phyloP scores from a whole-genome alignment of 2,888 invertebrate genomes.

The Polyommatus icarus region DNA sequence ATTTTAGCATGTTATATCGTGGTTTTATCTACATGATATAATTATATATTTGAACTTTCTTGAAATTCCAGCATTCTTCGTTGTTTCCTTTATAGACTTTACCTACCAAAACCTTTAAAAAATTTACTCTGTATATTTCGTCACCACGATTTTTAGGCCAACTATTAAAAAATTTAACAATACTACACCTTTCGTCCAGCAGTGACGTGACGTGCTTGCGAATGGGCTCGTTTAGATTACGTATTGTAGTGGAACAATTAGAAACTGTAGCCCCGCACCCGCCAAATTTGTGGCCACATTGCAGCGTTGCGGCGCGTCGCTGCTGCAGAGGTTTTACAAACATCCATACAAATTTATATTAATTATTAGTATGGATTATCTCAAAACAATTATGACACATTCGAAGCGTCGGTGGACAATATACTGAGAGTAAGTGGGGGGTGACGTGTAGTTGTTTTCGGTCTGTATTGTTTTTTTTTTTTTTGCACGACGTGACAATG shows the following conservation, averaged over 20 bases:
- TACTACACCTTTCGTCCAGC: neutral
- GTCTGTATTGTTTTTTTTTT: too few species aligned
- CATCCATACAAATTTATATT: too few species aligned
- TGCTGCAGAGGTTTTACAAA: neutral
- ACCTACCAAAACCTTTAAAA: neutral
- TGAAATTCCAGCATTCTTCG: too few species aligned
- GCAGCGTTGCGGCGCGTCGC: neutral
- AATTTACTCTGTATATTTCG: neutral
- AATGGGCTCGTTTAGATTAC: slow-evolving; percentile 77
- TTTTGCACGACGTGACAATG: too few species aligned
- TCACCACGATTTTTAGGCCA: neutral
- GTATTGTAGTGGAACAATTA: slow-evolving; percentile 77
- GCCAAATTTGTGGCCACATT: neutral
- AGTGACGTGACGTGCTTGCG: slow-evolving; percentile 63
- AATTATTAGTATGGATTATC: too few species aligned
- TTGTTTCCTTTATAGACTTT: neutral
- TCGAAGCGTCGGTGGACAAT: too few species aligned
- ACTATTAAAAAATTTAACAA: neutral
- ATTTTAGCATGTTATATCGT: too few species aligned
- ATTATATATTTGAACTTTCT: too few species aligned
- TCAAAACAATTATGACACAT: too few species aligned
- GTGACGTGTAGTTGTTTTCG: too few species aligned
- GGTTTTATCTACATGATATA: too few species aligned
- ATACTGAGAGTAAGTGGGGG: too few species aligned
- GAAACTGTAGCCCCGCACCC: slow-evolving; percentile 70